Percentiles rank a stretch among this genome's conserved stretches.
Evolutionary conservation across 2,888 invertebrate species (phyloP).

Genomic region (Carterocephalus palaemon): DNA sequence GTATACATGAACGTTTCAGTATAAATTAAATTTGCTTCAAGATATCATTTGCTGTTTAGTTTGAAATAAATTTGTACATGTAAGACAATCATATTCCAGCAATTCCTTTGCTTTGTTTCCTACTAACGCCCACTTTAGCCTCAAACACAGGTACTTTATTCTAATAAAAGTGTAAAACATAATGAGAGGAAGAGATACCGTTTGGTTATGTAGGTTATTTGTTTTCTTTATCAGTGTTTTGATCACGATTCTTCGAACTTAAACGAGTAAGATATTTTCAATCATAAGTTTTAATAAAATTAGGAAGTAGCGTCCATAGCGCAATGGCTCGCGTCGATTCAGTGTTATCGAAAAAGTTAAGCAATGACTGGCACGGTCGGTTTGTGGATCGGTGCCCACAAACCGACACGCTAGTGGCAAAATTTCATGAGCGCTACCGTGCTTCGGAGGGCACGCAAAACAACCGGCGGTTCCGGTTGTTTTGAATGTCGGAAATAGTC

Average conservation of each 20-base stretch:
- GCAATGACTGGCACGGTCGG: too few relatives aligned
- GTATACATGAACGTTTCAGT: not conserved
- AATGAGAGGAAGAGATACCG: conserved; percentile 3
- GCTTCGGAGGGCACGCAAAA: too few relatives aligned
- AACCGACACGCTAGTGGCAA: too few relatives aligned
- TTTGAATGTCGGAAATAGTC: too few relatives aligned
- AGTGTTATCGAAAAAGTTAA: too few relatives aligned
- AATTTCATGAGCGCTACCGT: too few relatives aligned
- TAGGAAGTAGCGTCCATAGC: too few relatives aligned
- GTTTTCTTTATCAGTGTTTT: not conserved
- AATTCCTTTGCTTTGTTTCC: conserved; percentile 1
- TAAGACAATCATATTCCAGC: conserved; percentile 3
- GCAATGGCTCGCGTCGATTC: too few relatives aligned
- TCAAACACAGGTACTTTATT: not conserved
- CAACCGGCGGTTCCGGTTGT: too few relatives aligned
- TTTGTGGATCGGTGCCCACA: too few relatives aligned
- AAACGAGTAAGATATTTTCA: too few relatives aligned
- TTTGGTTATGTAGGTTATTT: not conserved
- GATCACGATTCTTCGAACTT: conserved; percentile 1
- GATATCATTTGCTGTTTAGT: conserved; percentile 1
- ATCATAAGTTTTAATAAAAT: too few relatives aligned
- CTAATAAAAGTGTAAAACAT: conserved; percentile 7
- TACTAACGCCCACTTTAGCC: conserved; percentile 3
- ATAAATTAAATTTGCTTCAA: conserved; percentile 1
- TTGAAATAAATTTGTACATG: not conserved